Evolutionary conservation across 2,797 vertebrate species (phyloP).

Genomic region (Mormyrops boulengeri): DNA sequence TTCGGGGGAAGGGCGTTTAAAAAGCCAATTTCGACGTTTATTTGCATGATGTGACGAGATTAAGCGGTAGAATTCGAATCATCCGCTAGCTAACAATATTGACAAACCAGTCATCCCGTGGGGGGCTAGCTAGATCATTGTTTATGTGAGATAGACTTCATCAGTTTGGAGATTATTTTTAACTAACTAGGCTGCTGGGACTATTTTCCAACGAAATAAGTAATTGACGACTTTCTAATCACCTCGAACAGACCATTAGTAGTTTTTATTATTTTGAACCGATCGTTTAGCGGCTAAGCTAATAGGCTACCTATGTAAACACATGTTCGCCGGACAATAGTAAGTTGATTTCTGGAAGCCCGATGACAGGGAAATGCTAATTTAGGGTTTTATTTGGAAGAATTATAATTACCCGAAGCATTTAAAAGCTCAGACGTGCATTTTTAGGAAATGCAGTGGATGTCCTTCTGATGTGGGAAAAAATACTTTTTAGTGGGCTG

Average conservation of each 20-base stretch:
- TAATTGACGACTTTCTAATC: neutral
- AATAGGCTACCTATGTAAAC: neutral
- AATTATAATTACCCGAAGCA: neutral
- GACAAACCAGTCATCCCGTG: neutral
- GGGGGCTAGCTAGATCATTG: neutral
- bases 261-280: neutral
- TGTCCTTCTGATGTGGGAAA: neutral
- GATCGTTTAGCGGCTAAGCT: neutral
- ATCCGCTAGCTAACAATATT: slow-evolving; percentile 10
- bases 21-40: neutral
- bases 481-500: neutral
- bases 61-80: neutral
- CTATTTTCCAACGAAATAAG: neutral
- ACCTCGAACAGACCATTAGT: neutral
- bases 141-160: slow-evolving; percentile 1
- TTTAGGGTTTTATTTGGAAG: neutral
- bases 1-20: neutral
- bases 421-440: neutral
- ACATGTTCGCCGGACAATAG: neutral
- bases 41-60: neutral
- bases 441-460: neutral
- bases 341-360: neutral
- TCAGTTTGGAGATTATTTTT: neutral
- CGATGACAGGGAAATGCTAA: neutral
- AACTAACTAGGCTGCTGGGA: neutral